Evolutionary conservation across 2,888 invertebrate genomes (phyloP).

Genomic region (Agriopis leucophaearia): DNA sequence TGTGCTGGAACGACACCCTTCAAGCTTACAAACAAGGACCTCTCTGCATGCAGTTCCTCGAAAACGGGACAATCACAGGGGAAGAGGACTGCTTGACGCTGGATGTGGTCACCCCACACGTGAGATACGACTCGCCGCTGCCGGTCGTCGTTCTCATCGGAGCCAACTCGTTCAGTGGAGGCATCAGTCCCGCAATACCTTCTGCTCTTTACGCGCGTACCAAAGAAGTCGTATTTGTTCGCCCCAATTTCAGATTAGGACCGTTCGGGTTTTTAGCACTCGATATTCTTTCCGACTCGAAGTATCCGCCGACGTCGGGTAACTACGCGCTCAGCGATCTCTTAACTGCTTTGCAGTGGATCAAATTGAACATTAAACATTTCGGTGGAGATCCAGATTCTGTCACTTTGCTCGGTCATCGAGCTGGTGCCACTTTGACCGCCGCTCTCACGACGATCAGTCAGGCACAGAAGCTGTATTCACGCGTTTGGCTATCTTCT

Average conservation of each 20-base stretch:
- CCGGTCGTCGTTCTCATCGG: constrained; percentile 95
- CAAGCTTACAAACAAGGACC: constrained; percentile 89
- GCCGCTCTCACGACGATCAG: constrained; percentile 89
- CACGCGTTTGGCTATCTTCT: constrained; percentile 93
- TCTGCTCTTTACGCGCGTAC: constrained; percentile 91
- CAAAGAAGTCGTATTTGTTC: constrained; percentile 93
- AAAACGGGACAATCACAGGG: constrained; percentile 89
- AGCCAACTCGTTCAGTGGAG: constrained; percentile 92
- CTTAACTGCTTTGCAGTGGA: constrained; percentile 91
- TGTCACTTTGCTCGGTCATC: constrained; percentile 94
- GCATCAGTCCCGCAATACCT: constrained; percentile 91
- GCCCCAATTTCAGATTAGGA: constrained; percentile 94
- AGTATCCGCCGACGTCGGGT: constrained; percentile 92
- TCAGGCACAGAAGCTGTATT: constrained; percentile 89
- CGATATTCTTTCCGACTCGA: constrained; percentile 88
- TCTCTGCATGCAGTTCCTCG: constrained; percentile 90
- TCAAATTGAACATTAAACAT: constrained; percentile 92
- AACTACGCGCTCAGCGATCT: constrained; percentile 95
- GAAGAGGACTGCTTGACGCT: constrained; percentile 93
- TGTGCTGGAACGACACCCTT: constrained; percentile 93
- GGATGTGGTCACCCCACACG: constrained; percentile 93
- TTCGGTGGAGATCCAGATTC: constrained; percentile 93
- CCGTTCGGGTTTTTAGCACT: constrained; percentile 93
- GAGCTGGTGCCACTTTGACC: constrained; percentile 94
- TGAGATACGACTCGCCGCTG: constrained; percentile 91